Conservation (phyloP, 2,888 invertebrate genomes). For the Adelognathus sp. region DNA sequence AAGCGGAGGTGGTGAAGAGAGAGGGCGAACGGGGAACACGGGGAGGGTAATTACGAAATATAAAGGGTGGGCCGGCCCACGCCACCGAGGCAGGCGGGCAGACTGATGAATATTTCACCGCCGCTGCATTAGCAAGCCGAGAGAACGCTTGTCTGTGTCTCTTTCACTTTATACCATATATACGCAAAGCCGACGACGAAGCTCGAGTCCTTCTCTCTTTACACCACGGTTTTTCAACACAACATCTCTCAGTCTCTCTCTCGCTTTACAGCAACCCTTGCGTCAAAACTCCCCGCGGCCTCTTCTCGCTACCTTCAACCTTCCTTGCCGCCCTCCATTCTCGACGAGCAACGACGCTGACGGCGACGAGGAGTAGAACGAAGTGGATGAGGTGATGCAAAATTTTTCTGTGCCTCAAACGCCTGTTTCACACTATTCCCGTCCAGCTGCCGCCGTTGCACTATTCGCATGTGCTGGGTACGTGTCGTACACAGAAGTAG, state of each 20-base stretch:
- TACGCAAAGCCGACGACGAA: constrained; percentile 50
- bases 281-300: constrained; percentile 22
- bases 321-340: constrained; percentile 50
- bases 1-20: too few relatives aligned
- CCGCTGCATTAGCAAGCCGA: constrained; percentile 78
- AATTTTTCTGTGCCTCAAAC: constrained; percentile 24
- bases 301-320: constrained; percentile 5
- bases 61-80: constrained; percentile 78
- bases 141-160: constrained; percentile 72
- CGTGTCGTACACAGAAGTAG: constrained; percentile 38
- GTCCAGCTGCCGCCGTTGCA: neutral
- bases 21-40: constrained; percentile 62
- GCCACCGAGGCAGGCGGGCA: constrained; percentile 71
- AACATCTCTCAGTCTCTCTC: neutral
- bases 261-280: neutral
- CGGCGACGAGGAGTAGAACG: neutral
- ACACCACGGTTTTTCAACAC: constrained; percentile 20
- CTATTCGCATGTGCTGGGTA: neutral
- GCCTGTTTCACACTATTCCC: constrained; percentile 36
- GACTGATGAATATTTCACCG: constrained; percentile 80
- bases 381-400: neutral
- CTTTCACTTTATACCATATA: constrained; percentile 72
- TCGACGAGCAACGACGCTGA: constrained; percentile 30
- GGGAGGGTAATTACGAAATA: constrained; percentile 80
- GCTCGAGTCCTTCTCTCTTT: constrained; percentile 31